Conservation (phyloP, 2,113 vertebrate genomes). For the Oncorhynchus masou region DNA sequence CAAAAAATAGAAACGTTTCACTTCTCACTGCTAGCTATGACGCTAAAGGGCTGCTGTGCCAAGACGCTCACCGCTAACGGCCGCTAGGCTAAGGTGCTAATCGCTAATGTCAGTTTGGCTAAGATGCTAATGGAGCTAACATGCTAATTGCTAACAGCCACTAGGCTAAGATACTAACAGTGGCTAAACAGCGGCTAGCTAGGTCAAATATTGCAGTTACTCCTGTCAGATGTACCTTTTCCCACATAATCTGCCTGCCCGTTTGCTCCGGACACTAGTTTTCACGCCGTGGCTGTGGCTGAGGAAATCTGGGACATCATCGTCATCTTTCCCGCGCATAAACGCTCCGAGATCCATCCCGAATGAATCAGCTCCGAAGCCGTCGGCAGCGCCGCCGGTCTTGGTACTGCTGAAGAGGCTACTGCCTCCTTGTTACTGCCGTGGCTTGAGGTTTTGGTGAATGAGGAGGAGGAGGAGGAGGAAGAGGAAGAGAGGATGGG, state of each 20-base stretch:
- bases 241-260: slow-evolving; percentile 68
- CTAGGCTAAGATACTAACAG: no score
- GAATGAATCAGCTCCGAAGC: neutral
- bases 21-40: slow-evolving; percentile 18
- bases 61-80: neutral
- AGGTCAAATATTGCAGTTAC: slow-evolving; percentile 20
- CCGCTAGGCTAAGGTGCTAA: slow-evolving; percentile 23
- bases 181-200: slow-evolving; percentile 10
- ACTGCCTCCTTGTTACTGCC: neutral
- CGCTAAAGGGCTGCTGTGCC: no score
- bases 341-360: slow-evolving; percentile 67
- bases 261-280: slow-evolving; percentile 15
- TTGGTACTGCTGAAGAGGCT: neutral
- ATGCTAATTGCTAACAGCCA: no score
- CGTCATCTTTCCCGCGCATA: slow-evolving; percentile 58
- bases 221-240: slow-evolving; percentile 77
- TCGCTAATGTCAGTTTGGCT: neutral
- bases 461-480: slow-evolving; percentile 3
- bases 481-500: slow-evolving; percentile 32
- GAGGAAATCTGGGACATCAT: slow-evolving; percentile 78
- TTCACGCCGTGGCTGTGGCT: slow-evolving; percentile 72
- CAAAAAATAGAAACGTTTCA: slow-evolving; percentile 28
- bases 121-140: neutral
- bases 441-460: neutral
- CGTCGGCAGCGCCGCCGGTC: slow-evolving; percentile 27